phyloP scores from a whole-genome alignment of 2,888 invertebrate species.

The Torymus aiolomorphi region DNA sequence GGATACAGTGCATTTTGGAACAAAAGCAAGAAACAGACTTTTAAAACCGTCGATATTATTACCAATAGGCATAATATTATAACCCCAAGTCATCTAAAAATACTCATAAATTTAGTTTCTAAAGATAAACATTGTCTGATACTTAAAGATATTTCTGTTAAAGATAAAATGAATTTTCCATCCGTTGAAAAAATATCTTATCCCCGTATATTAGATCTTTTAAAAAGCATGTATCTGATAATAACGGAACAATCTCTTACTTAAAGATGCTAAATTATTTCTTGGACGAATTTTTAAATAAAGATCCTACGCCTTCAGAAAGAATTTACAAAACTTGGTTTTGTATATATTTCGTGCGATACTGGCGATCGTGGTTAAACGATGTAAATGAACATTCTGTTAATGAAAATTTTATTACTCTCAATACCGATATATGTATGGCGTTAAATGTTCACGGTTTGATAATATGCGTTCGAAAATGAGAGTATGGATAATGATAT shows the following conservation, averaged over 20 bases:
- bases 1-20: background rate
- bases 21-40: conserved; percentile 5
- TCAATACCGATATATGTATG: background rate
- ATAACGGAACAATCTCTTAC: background rate
- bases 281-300: background rate
- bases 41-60: no score
- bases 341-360: background rate
- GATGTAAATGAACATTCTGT: background rate
- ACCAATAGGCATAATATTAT: conserved; percentile 10
- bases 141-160: background rate
- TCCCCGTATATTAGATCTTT: no score
- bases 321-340: background rate
- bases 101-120: no score
- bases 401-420: conserved; percentile 4
- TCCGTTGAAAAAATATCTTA: no score
- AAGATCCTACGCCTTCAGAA: background rate
- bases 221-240: no score
- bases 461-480: no score
- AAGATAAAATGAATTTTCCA: conserved; percentile 18
- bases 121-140: conserved; percentile 12
- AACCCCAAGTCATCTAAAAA: background rate
- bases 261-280: background rate
- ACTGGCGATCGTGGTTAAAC: background rate
- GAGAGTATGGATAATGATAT: no score
- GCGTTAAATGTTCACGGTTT: background rate